Conservation (phyloP, 2,113 vertebrate genomes). For the Ginglymostoma cirratum region DNA sequence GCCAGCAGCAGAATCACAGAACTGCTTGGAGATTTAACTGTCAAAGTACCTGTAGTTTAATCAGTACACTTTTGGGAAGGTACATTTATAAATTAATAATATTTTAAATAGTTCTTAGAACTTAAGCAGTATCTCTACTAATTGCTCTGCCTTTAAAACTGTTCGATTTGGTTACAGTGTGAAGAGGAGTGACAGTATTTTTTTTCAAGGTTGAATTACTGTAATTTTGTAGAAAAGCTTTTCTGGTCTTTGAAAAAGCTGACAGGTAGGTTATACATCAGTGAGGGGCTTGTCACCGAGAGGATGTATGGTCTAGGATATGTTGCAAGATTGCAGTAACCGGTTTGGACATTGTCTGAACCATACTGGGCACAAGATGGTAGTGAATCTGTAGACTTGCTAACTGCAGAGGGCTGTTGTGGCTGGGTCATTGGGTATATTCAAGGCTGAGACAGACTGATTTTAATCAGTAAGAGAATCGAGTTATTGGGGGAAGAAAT, state of each 20-base stretch:
- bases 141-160: background rate
- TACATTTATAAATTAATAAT: background rate
- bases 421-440: too few species aligned
- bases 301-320: background rate
- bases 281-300: background rate
- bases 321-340: background rate
- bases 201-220: background rate
- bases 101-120: background rate
- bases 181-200: background rate
- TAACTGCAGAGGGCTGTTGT: too few species aligned
- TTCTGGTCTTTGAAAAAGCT: background rate
- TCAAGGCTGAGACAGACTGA: too few species aligned
- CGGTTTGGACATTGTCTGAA: background rate
- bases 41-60: background rate
- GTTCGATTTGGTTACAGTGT: background rate
- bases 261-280: background rate
- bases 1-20: background rate
- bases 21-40: background rate
- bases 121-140: background rate
- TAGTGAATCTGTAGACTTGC: too few species aligned
- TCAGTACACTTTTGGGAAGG: background rate
- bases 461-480: too few species aligned
- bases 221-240: background rate
- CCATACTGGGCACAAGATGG: too few species aligned
- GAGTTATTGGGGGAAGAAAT: too few species aligned